Percentiles rank a stretch among this genome's conserved stretches.
phyloP scores from a whole-genome alignment of 2,888 invertebrate genomes.

The Ypsolopha scabrella region DNA sequence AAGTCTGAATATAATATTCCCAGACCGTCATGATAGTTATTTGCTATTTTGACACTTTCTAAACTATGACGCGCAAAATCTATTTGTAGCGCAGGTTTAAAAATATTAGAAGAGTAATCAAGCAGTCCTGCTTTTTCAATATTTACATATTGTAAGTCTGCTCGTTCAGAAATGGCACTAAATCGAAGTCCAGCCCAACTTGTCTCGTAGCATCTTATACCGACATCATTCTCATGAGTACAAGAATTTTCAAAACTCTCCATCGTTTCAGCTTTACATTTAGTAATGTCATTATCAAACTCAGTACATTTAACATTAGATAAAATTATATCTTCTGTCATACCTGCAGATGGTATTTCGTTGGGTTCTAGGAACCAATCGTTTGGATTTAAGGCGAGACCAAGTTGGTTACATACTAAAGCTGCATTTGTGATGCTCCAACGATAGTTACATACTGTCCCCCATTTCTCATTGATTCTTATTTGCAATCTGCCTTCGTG shows the following conservation, averaged over 20 bases:
- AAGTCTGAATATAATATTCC: conserved; percentile 96
- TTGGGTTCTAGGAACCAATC: conserved; percentile 89
- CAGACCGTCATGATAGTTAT: conserved; percentile 93
- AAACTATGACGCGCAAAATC: conserved; percentile 87
- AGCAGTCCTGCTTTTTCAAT: conserved; percentile 94
- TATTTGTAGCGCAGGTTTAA: conserved; percentile 91
- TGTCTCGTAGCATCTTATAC: conserved; percentile 88
- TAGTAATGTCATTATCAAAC: conserved; percentile 89
- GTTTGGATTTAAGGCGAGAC: conserved; percentile 90
- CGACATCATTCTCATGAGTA: conserved; percentile 88
- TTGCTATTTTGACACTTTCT: conserved; percentile 82
- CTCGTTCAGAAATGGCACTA: conserved; percentile 88
- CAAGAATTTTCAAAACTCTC: conserved; percentile 91
- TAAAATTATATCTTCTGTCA: conserved; percentile 80
- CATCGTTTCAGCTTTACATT: conserved; percentile 83
- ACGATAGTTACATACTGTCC: conserved; percentile 96
- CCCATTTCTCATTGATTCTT: conserved; percentile 89
- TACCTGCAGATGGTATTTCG: conserved; percentile 84
- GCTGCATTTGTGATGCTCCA: conserved; percentile 95
- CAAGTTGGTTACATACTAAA: conserved; percentile 94
- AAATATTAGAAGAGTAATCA: conserved; percentile 89
- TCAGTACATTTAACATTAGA: conserved; percentile 93
- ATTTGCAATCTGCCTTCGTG: conserved; percentile 92
- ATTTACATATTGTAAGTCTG: conserved; percentile 88
- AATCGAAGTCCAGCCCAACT: conserved; percentile 96